phyloP scores from a whole-genome alignment of 2,888 invertebrate genomes.

The Eupithecia vulgata region DNA sequence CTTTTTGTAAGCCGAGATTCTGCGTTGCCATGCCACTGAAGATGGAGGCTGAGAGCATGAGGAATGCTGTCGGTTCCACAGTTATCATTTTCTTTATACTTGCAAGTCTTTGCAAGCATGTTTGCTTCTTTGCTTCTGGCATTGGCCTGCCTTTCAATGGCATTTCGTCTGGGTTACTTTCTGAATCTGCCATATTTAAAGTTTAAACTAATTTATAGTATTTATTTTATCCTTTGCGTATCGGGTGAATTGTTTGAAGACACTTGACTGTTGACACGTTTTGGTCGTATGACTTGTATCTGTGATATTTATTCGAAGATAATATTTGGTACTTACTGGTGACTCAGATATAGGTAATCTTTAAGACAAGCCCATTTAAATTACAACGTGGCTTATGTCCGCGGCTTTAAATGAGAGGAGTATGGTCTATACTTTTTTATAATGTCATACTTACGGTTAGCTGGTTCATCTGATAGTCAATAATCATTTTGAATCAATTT shows the following conservation, averaged over 20 bases:
- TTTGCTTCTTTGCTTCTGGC: slow-evolving; percentile 20
- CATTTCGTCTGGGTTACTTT: slow-evolving; percentile 28
- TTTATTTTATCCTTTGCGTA: background rate
- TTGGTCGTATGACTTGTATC: background rate
- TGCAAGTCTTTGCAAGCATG: slow-evolving; percentile 34
- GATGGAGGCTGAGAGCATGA: slow-evolving; percentile 52
- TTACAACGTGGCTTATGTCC: background rate
- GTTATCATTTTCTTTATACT: slow-evolving; percentile 44
- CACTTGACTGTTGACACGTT: slow-evolving; percentile 6
- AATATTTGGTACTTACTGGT: background rate
- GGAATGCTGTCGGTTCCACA: slow-evolving; percentile 52
- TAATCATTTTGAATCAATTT: background rate
- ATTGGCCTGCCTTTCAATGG: slow-evolving; percentile 28
- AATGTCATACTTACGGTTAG: background rate
- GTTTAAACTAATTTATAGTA: slow-evolving; percentile 1
- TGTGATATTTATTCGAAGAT: slow-evolving; percentile 2
- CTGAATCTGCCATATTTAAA: slow-evolving; percentile 22
- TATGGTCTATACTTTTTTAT: background rate
- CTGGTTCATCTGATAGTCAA: background rate
- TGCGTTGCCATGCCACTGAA: slow-evolving; percentile 87
- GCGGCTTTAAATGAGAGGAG: background rate
- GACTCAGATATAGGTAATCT: slow-evolving; percentile 2
- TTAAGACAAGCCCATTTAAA: background rate
- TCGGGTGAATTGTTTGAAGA: background rate
- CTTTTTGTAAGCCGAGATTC: slow-evolving; percentile 90